phyloP scores from a whole-genome alignment of 2,113 vertebrate genomes.

The Cynoglossus semilaevis region DNA sequence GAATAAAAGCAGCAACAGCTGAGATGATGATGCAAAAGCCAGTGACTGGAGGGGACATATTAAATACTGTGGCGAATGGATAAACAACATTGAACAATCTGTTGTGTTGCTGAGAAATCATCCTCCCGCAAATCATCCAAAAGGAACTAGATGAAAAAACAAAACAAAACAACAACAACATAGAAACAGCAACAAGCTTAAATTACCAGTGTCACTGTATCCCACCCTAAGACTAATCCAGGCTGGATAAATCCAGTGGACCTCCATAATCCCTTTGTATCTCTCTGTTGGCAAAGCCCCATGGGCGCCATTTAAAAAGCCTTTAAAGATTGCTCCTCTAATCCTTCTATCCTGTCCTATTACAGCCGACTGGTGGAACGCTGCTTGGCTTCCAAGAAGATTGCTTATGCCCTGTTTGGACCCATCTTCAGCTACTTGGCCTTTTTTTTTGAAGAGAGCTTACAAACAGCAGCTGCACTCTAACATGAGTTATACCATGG shows the following conservation, averaged over 20 bases:
- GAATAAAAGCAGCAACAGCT: conserved; percentile 23
- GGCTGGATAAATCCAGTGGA: conserved; percentile 32
- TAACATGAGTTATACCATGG: too few species aligned
- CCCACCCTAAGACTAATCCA: conserved; percentile 1
- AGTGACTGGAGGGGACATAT: conserved; percentile 24
- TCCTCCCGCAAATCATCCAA: not conserved
- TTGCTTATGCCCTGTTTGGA: conserved; percentile 1
- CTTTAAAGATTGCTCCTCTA: conserved; percentile 34
- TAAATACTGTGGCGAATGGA: conserved; percentile 2
- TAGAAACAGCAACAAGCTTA: not conserved
- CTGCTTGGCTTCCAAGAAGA: conserved; percentile 11
- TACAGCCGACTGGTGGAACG: conserved; percentile 22
- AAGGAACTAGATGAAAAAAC: not conserved
- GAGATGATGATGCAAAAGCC: conserved; percentile 21
- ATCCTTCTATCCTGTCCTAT: conserved; percentile 41
- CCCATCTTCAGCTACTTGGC: conserved; percentile 3
- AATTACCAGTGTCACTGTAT: conserved; percentile 9
- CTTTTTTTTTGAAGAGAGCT: not conserved
- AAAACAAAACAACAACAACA: not conserved
- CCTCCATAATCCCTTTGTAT: conserved; percentile 38
- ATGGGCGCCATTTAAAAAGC: conserved; percentile 29
- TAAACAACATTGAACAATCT: not conserved
- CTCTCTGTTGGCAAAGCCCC: conserved; percentile 15
- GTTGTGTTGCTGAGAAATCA: not conserved
- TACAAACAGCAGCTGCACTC: not conserved